Percentiles rank a stretch among this genome's conserved stretches.
phyloP scores from a whole-genome alignment of 2,113 vertebrate genomes.

The Saguinus imperator region DNA sequence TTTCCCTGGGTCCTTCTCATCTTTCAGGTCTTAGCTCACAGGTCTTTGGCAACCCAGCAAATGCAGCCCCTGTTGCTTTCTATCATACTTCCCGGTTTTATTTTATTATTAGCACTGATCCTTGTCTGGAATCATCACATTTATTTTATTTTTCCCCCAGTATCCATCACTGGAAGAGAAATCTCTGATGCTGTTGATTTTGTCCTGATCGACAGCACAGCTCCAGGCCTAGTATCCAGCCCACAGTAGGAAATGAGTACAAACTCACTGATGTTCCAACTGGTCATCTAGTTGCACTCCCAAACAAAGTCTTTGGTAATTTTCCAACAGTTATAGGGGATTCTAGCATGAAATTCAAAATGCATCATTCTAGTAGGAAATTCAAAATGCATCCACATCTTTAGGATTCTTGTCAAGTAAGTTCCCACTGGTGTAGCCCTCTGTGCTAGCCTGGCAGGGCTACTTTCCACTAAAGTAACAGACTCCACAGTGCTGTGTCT shows the following conservation, averaged over 20 bases:
- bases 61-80: background rate
- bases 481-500: background rate
- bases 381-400: background rate
- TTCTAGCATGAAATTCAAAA: background rate
- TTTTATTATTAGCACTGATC: background rate
- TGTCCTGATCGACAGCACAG: background rate
- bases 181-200: background rate
- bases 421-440: background rate
- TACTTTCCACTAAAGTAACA: background rate
- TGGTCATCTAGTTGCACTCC: background rate
- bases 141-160: background rate
- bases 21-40: background rate
- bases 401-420: background rate
- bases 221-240: background rate
- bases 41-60: background rate
- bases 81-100: background rate
- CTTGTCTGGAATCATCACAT: background rate
- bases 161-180: background rate
- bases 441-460: background rate
- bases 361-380: background rate
- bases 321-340: background rate
- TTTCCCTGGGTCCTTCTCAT: too few relatives aligned
- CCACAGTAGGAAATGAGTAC: background rate
- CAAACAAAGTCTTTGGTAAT: background rate
- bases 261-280: background rate